Percentiles rank a stretch among this genome's conserved stretches.
Evolutionary conservation across 2,888 invertebrate genomes (phyloP).

Genomic region (Phyllotreta cruciferae): DNA sequence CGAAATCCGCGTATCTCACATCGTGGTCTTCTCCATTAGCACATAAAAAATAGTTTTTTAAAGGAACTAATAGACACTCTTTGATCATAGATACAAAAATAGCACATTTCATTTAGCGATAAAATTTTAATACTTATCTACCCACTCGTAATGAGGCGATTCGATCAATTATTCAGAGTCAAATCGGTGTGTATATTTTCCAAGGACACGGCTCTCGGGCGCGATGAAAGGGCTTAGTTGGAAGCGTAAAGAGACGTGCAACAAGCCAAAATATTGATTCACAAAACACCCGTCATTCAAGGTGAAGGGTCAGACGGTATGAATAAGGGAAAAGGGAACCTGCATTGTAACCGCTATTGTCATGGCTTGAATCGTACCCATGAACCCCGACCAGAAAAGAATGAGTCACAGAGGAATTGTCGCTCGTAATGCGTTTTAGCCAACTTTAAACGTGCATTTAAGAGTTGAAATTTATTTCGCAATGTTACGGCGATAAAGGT

Average conservation of each 20-base stretch:
- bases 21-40: too few species aligned
- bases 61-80: too few species aligned
- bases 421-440: slow-evolving; percentile 24
- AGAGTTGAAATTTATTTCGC: background rate
- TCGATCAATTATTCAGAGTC: too few species aligned
- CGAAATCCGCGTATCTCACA: too few species aligned
- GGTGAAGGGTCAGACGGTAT: slow-evolving; percentile 20
- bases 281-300: slow-evolving; percentile 16
- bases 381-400: slow-evolving; percentile 42
- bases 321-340: slow-evolving; percentile 20
- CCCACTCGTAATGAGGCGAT: too few species aligned
- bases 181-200: background rate
- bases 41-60: too few species aligned
- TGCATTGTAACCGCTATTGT: slow-evolving; percentile 36
- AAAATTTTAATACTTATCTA: too few species aligned
- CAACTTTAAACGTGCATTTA: background rate
- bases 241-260: slow-evolving; percentile 22
- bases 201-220: background rate
- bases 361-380: slow-evolving; percentile 43
- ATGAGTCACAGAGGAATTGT: slow-evolving; percentile 48
- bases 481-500: background rate
- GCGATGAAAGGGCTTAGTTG: background rate
- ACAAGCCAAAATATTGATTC: slow-evolving; percentile 26
- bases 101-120: too few species aligned
- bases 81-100: too few species aligned